Evolutionary conservation across 37 sponge, comb jelly and placozoan species (phyloP), one percentile per base, ranked within the genome.

Genomic region (Eunapius fragilis): DNA sequence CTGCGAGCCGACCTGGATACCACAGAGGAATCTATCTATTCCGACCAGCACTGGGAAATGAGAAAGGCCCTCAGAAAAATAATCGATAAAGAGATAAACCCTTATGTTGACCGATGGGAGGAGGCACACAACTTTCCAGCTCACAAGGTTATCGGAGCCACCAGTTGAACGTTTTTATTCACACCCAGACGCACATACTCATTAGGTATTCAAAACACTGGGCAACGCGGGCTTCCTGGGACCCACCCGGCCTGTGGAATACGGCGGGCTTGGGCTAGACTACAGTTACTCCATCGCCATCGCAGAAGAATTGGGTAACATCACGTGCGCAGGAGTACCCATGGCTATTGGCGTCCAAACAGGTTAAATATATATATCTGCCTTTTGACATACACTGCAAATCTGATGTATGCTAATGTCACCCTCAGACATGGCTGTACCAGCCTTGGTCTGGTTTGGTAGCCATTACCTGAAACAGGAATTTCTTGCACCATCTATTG

Each of bases 271-370:
- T 69, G 98, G 94, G 31, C 77, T 98, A 36, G 96, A 95, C 84
- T 88, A 78, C 76, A 85, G 88, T 50, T 98, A 90, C 80, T 85
- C 88, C 32, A 89, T 96, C 25, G 98, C 96, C 26, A 90, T 96
- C 0, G 96, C 96, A 10, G 94, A 98, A 82, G 94, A 94, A 71
- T 81, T 94, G 32, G 98, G 96, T 25, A 77, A 68, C 81, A 92
- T 98, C 14, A 48, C 28, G 30, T 90, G 89, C 74, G 93, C 85
- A 7, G 94, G 86, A 0, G 96, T 96, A 22, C 91, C 91, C 28
- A 98, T 98, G 98, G 96, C 93, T 0, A 96, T 98, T 78, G 98
- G 98, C n/a, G 96, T 98, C 13, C 96, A 96, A 32, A 92, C 92
- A 28, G 91, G 91, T n/a, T n/a, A n/a, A n/a, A n/a, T n/a, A n/a